These are phyloP conservation scores for Diglossa brunneiventris DNA, from an alignment of 2,113 vertebrate genomes.

Conservation along the genomic window DNA sequence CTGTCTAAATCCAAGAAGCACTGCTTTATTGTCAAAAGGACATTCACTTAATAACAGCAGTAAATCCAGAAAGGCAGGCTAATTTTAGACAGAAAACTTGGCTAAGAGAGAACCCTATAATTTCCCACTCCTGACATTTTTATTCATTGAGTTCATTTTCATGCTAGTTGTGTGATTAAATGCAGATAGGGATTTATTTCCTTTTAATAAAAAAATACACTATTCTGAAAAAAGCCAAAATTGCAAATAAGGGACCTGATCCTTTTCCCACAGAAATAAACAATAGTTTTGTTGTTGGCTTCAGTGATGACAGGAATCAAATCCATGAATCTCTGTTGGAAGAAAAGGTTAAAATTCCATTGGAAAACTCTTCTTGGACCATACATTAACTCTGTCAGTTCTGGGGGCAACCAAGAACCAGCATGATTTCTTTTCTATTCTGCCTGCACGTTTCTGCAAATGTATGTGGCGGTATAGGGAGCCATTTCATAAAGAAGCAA, in stretches of 20 bases:
- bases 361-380: conserved; percentile 51
- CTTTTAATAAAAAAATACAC: conserved; percentile 69
- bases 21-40: conserved; percentile 70
- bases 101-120: conserved; percentile 66
- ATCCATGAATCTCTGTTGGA: conserved; percentile 44
- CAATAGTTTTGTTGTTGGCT: conserved; percentile 65
- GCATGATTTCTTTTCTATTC: conserved; percentile 21
- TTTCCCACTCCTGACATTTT: conserved; percentile 75
- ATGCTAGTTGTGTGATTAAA: conserved; percentile 74
- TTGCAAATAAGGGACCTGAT: conserved; percentile 66
- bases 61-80: conserved; percentile 74
- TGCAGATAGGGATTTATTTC: conserved; percentile 75
- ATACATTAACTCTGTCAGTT: conserved; percentile 61
- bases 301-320: conserved; percentile 39
- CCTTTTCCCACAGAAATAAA: conserved; percentile 67
- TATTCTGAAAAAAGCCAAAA: conserved; percentile 62
- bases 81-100: conserved; percentile 74
- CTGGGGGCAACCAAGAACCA: conserved; percentile 37
- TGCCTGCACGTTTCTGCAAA: conserved; percentile 19
- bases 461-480: background rate
- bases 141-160: conserved; percentile 77
- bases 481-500: conserved; percentile 32
- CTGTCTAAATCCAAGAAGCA: conserved; percentile 65
- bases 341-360: conserved; percentile 66
- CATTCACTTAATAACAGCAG: conserved; percentile 68